These are phyloP conservation scores for Sebastes melanostomus DNA, from an alignment of 2,797 vertebrate genomes.

Conservation along the genomic window DNA sequence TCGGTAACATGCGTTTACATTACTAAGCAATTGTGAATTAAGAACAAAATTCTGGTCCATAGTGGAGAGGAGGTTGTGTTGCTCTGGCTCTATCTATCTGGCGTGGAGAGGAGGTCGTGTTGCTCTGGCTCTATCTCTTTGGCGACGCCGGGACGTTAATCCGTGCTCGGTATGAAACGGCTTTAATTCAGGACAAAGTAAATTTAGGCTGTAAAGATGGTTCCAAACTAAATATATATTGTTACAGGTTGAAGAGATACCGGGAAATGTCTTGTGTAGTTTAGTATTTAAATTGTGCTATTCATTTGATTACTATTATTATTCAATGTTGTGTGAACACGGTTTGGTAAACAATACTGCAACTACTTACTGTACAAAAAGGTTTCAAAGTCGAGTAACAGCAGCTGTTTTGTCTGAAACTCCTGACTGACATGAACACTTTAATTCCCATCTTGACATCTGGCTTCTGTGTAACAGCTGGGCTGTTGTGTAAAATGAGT, in stretches of 20 bases:
- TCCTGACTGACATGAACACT: background rate
- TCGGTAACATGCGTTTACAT: too few relatives aligned
- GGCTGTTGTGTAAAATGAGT: background rate
- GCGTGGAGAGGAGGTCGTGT: too few relatives aligned
- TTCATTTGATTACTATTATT: background rate
- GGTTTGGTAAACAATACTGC: background rate
- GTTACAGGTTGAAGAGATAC: background rate
- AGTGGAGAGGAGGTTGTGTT: too few relatives aligned
- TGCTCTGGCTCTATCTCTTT: too few relatives aligned
- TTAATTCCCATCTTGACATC: background rate
- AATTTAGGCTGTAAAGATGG: too few relatives aligned
- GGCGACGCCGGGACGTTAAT: background rate
- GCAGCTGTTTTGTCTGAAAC: background rate
- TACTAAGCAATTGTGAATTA: too few relatives aligned
- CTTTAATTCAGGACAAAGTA: background rate
- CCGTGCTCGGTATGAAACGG: background rate
- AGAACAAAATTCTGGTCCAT: too few relatives aligned
- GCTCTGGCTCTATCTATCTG: too few relatives aligned
- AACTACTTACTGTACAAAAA: too few relatives aligned
- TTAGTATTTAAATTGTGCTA: background rate
- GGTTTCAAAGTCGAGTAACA: background rate
- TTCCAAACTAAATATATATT: too few relatives aligned
- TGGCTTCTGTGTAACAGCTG: background rate
- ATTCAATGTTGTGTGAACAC: background rate
- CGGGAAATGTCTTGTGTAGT: background rate